Percentiles rank a stretch among this genome's conserved stretches.
phyloP scores from a whole-genome alignment of 1,140 invertebrate species.

The Spodoptera litura region DNA sequence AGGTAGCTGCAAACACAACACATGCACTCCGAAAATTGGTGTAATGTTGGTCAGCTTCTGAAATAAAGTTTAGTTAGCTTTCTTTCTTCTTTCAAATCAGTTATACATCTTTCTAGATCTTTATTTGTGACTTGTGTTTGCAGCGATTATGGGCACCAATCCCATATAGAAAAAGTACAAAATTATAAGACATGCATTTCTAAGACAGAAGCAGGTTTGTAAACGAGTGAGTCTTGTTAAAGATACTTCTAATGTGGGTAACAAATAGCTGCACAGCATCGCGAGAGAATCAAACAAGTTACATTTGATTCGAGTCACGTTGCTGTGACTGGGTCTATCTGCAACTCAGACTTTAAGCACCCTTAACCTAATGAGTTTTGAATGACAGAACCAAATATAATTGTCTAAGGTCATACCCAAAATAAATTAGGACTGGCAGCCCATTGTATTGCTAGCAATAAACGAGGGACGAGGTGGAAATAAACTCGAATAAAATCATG shows the following conservation, averaged over 20 bases:
- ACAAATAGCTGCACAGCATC: slow-evolving; percentile 13
- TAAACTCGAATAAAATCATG: not conserved
- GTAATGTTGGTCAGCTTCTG: slow-evolving; percentile 50
- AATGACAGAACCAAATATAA: not conserved
- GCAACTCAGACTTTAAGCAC: slow-evolving; percentile 14
- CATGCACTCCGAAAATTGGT: slow-evolving; percentile 27
- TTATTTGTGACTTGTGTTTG: slow-evolving; percentile 69
- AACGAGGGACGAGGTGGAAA: not conserved
- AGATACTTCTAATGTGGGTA: slow-evolving; percentile 10
- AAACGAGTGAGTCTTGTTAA: not conserved
- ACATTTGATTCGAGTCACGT: not conserved
- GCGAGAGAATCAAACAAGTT: not conserved
- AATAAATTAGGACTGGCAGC: slow-evolving; percentile 66
- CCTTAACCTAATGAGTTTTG: not conserved
- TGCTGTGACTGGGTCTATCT: not conserved
- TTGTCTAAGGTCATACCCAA: not conserved
- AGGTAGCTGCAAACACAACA: slow-evolving; percentile 76
- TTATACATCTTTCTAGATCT: too few species aligned
- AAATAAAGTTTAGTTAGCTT: slow-evolving; percentile 21
- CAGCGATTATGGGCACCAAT: slow-evolving; percentile 77
- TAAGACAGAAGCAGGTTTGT: slow-evolving; percentile 10
- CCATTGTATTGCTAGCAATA: slow-evolving; percentile 71
- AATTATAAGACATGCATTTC: slow-evolving; percentile 26
- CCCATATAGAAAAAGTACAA: slow-evolving; percentile 51
- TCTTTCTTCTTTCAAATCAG: not conserved